phyloP scores from a whole-genome alignment of 2,888 invertebrate genomes.

The Thymelicus acteon region DNA sequence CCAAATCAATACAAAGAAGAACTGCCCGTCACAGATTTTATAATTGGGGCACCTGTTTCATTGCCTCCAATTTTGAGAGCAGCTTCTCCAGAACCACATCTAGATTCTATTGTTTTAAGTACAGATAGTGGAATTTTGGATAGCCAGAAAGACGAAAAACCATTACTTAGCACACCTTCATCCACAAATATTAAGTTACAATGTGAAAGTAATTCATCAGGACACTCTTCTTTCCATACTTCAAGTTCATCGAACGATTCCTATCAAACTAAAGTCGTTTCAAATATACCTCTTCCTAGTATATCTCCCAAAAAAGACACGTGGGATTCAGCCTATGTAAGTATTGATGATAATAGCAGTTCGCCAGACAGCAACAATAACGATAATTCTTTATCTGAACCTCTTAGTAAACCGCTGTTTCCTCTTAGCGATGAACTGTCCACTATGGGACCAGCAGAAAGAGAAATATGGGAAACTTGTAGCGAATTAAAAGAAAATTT shows the following conservation, averaged over 20 bases:
- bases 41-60: constrained; percentile 81
- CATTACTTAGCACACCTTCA: constrained; percentile 42
- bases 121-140: constrained; percentile 33
- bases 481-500: constrained; percentile 57
- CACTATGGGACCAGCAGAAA: constrained; percentile 78
- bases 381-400: constrained; percentile 55
- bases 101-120: constrained; percentile 60
- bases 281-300: constrained; percentile 48
- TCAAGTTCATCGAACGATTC: constrained; percentile 54
- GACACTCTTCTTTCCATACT: constrained; percentile 63
- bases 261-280: constrained; percentile 48
- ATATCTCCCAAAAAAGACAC: constrained; percentile 71
- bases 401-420: constrained; percentile 58
- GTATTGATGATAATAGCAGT: constrained; percentile 79
- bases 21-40: constrained; percentile 70
- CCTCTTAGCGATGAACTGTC: constrained; percentile 54
- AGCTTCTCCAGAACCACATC: constrained; percentile 63
- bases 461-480: constrained; percentile 74
- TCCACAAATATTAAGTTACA: constrained; percentile 50
- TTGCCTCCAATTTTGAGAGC: constrained; percentile 68
- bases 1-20: constrained; percentile 45
- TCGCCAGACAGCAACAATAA: constrained; percentile 75
- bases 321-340: constrained; percentile 83
- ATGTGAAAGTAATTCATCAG: constrained; percentile 45
- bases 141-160: constrained; percentile 21